Conservation (phyloP, 2,113 vertebrate species). For the Ictalurus furcatus region DNA sequence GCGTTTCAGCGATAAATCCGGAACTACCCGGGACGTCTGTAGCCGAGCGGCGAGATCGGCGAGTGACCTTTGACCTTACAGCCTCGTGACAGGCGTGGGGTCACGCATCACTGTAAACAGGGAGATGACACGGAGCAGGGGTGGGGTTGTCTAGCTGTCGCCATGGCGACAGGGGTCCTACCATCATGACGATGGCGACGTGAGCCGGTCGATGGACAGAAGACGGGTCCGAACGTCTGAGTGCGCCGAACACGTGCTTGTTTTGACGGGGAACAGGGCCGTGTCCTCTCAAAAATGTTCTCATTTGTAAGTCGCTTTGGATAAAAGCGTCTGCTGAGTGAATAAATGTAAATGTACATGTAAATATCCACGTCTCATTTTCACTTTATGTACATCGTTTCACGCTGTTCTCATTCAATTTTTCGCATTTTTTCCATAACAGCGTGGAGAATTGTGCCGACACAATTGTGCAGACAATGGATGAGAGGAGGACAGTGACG, state of each 20-base stretch:
- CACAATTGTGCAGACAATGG: too few species aligned
- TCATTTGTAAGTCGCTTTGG: too few species aligned
- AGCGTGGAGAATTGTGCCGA: too few species aligned
- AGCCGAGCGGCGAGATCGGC: constrained; percentile 77
- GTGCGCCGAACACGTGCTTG: not conserved
- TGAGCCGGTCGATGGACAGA: constrained; percentile 62
- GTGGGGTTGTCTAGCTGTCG: constrained; percentile 69
- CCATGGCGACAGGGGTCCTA: constrained; percentile 69
- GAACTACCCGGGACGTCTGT: constrained; percentile 89
- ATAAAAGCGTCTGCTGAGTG: too few species aligned
- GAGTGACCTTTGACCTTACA: constrained; percentile 78
- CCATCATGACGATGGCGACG: constrained; percentile 66
- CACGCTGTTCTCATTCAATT: not conserved
- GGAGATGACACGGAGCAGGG: constrained; percentile 59
- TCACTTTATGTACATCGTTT: not conserved
- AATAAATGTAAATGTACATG: too few species aligned
- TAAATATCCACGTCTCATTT: not conserved
- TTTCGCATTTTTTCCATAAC: too few species aligned
- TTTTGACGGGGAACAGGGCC: not conserved
- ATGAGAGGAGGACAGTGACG: too few species aligned
- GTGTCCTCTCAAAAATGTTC: not conserved
- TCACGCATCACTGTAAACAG: constrained; percentile 75
- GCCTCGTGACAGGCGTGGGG: constrained; percentile 78
- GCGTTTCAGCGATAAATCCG: constrained; percentile 87
- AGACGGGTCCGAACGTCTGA: not conserved